These are phyloP conservation scores for Chrysolina oricalcia DNA, from an alignment of 2,888 invertebrate genomes.

Conservation along the genomic window DNA sequence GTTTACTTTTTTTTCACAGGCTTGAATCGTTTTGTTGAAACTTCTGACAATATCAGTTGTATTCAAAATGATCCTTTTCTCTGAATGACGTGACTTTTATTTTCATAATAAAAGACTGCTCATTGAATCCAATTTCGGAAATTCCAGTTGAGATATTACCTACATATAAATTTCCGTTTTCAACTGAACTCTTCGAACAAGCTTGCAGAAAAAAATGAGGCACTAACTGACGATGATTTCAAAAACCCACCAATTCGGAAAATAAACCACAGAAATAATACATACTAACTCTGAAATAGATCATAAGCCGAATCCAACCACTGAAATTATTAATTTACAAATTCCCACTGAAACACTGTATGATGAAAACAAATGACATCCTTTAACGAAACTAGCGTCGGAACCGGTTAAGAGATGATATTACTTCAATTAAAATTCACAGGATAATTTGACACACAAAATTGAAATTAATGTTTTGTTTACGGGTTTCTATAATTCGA, in stretches of 20 bases:
- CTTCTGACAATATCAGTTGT: too few relatives aligned
- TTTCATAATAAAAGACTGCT: too few relatives aligned
- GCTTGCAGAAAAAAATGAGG: too few relatives aligned
- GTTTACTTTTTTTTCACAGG: too few relatives aligned
- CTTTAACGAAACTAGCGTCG: slow-evolving; percentile 38
- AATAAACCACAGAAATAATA: neutral
- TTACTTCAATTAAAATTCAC: slow-evolving; percentile 41
- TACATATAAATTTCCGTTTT: too few relatives aligned
- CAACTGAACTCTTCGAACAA: too few relatives aligned
- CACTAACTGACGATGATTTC: too few relatives aligned
- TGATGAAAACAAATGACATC: slow-evolving; percentile 25
- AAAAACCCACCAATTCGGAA: neutral
- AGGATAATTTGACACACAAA: slow-evolving; percentile 61
- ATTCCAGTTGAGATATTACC: too few relatives aligned
- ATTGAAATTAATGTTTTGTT: slow-evolving; percentile 70
- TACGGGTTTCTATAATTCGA: slow-evolving; percentile 59
- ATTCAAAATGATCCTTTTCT: too few relatives aligned
- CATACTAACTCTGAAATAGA: slow-evolving; percentile 20
- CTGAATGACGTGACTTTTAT: too few relatives aligned
- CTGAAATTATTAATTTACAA: slow-evolving; percentile 20
- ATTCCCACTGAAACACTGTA: slow-evolving; percentile 24
- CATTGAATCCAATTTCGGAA: too few relatives aligned
- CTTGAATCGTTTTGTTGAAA: too few relatives aligned
- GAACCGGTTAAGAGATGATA: slow-evolving; percentile 34
- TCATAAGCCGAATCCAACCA: slow-evolving; percentile 6